Evolutionary conservation across 2,888 invertebrate genomes (phyloP).

Genomic region (Siphlonurus alternatus): DNA sequence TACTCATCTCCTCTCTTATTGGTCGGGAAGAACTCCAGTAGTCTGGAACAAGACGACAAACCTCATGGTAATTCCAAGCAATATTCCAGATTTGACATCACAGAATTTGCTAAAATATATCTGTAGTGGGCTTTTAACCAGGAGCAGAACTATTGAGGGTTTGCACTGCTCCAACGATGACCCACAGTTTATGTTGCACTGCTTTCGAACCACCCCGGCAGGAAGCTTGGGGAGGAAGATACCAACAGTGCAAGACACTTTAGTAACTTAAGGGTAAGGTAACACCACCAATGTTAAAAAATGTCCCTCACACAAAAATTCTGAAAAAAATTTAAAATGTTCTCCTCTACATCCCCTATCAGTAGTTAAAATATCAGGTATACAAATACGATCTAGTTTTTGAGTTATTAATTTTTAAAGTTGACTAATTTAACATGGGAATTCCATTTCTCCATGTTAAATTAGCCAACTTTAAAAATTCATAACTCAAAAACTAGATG

Average conservation of each 20-base stretch:
- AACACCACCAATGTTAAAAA: too few relatives aligned
- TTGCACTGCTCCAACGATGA: neutral
- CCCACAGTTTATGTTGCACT: neutral
- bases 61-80: constrained; percentile 7
- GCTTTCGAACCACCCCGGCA: neutral
- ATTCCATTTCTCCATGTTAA: too few relatives aligned
- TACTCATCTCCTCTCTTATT: constrained; percentile 86
- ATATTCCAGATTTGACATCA: neutral
- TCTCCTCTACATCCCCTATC: too few relatives aligned
- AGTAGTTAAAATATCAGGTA: too few relatives aligned
- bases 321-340: too few relatives aligned
- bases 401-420: too few relatives aligned
- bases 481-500: too few relatives aligned
- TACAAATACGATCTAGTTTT: too few relatives aligned
- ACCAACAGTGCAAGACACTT: neutral
- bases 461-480: too few relatives aligned
- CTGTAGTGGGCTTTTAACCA: neutral
- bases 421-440: too few relatives aligned
- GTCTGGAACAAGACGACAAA: constrained; percentile 30
- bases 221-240: neutral
- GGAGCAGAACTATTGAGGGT: neutral
- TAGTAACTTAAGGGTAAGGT: too few relatives aligned
- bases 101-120: neutral
- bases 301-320: too few relatives aligned
- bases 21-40: constrained; percentile 86